Base-by-base conservation (phyloP, 1,140 invertebrate species). In the Ganaspis sp. region DNA sequence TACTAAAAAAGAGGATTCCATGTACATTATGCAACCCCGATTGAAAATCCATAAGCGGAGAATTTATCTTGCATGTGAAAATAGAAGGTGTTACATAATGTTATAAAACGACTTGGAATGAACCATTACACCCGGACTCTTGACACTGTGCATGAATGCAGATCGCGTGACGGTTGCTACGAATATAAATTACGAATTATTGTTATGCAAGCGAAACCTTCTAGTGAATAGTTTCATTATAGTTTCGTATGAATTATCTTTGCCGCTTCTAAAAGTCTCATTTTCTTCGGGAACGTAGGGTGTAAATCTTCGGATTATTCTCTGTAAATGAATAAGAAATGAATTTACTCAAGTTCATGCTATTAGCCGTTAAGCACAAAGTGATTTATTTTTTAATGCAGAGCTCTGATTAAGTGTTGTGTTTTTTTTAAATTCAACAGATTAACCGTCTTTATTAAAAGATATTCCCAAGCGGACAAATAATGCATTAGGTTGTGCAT, bases 111-210 rank as follows among this genome's bases (percentile, higher is more conserved):
- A 5, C 21, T 23, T 54, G 19, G 11, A 64, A 64, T 29, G 15
- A 29, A 26, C 8, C 53, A 19, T 64, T 34, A 29, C 58, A 64
- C 23, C 8, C 23, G 4, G 19, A 23, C 45, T 58, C 40, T 15
- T 42, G 40, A 42, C 9, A 12, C 15, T 42, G 40, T 15, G 15
- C 23, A 64, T 29, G n/a, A 53, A 49, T 34, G 72, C 23, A 81
- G 74, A 81, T 84, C 74, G 76, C 77, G 79, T 75, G 76, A 71
- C 74, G 74, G 76, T 78, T 73, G 72, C 38, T 12, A 21, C 23
- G 76, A 81, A 77, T 83, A 77, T 75, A 83, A 84, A 84, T 84
- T 79, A 81, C 72, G 82, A 77, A 83, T 84, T 77, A 83, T 83
- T 75, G 74, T 72, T 69, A 71, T 42, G 69, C 49, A 40, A 70